Percentiles rank a stretch among this genome's conserved stretches.
Evolutionary conservation across 2,888 invertebrate genomes (phyloP).

Genomic region (Mythimna ferrago): DNA sequence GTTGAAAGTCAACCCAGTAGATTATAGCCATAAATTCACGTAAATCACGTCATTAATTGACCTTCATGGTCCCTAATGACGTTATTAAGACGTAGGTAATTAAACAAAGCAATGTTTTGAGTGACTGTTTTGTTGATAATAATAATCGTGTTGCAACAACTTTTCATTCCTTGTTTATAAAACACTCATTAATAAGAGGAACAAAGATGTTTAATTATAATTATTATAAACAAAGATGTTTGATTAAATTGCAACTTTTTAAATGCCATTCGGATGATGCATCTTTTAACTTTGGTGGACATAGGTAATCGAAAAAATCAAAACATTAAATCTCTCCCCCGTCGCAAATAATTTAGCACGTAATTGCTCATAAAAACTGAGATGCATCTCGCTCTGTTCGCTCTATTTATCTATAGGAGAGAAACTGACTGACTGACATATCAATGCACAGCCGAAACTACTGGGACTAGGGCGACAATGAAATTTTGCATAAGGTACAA

Average conservation of each 20-base stretch:
- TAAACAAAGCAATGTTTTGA: constrained; percentile 21
- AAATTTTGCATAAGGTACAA: too few species aligned
- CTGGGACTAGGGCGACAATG: too few species aligned
- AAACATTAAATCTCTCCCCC: background rate
- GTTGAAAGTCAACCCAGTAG: constrained; percentile 33
- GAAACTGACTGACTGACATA: too few species aligned
- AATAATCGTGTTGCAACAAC: background rate
- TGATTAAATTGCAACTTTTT: background rate
- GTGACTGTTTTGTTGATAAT: constrained; percentile 10
- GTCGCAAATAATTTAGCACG: too few species aligned
- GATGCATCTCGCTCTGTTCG: background rate
- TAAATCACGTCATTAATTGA: constrained; percentile 35
- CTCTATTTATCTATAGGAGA: too few species aligned
- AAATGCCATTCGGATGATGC: too few species aligned
- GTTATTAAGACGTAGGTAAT: constrained; percentile 13
- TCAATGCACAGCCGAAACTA: too few species aligned
- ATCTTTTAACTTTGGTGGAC: background rate
- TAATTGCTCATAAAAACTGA: constrained; percentile 1
- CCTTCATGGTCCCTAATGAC: constrained; percentile 36
- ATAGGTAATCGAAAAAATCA: background rate
- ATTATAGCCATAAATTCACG: constrained; percentile 35
- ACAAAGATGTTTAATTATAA: background rate
- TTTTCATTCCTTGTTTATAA: constrained; percentile 14
- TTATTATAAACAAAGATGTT: background rate
- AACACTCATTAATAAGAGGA: background rate